These are phyloP conservation scores for Dryobotodes eremita DNA, from an alignment of 2,888 invertebrate genomes.

Conservation along the genomic window DNA sequence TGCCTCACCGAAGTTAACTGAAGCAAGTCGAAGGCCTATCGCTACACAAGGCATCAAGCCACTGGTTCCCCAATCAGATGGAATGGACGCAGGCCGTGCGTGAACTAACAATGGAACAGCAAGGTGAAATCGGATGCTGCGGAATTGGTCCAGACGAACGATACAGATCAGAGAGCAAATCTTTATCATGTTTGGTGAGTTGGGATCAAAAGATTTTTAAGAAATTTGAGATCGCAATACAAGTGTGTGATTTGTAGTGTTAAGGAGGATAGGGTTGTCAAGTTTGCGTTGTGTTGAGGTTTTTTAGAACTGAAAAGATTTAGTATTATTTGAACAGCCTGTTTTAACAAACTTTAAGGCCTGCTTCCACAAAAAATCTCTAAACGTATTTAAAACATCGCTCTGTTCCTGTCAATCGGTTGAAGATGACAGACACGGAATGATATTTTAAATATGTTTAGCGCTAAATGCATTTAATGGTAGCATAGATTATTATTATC, in stretches of 20 bases:
- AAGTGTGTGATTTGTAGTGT: neutral
- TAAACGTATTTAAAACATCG: neutral
- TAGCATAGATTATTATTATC: neutral
- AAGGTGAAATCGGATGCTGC: constrained; percentile 54
- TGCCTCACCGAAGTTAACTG: neutral
- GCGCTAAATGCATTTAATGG: neutral
- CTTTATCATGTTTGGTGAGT: neutral
- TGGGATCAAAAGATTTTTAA: neutral
- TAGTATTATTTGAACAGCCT: neutral
- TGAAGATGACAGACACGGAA: neutral
- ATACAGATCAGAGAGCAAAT: constrained; percentile 30
- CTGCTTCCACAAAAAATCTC: neutral
- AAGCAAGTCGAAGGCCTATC: constrained; percentile 41
- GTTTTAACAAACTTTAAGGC: neutral
- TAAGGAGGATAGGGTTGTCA: neutral
- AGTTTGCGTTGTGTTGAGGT: neutral
- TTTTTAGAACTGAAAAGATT: neutral
- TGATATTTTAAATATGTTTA: neutral
- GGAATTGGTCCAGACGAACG: constrained; percentile 34
- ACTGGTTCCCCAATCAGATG: constrained; percentile 46
- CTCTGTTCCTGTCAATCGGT: neutral
- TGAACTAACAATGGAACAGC: constrained; percentile 57
- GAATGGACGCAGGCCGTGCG: constrained; percentile 45
- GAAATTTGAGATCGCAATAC: neutral
- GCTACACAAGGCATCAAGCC: constrained; percentile 28